Conservation (phyloP, 2,888 invertebrate genomes). For the Perdita meconis region DNA sequence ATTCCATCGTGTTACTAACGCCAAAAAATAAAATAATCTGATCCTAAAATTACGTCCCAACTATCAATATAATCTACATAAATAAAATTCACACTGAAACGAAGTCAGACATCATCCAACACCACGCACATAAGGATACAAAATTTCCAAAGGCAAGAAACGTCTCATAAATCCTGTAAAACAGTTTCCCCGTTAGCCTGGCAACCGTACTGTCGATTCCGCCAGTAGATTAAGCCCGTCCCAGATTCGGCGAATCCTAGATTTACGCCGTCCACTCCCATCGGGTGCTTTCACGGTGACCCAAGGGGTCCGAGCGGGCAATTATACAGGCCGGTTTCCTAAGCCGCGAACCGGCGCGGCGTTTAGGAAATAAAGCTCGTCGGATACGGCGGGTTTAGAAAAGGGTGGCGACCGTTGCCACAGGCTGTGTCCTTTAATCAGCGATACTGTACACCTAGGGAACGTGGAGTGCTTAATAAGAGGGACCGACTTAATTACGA, state of each 20-base stretch:
- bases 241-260: not conserved
- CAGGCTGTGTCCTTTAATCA: constrained; percentile 73
- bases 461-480: constrained; percentile 69
- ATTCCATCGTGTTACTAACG: too few species aligned
- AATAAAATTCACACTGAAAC: too few species aligned
- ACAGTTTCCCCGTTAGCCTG: not conserved
- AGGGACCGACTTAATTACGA: constrained; percentile 81
- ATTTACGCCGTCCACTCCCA: not conserved
- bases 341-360: constrained; percentile 1
- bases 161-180: not conserved
- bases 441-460: constrained; percentile 55
- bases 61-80: too few species aligned
- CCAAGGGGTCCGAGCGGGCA: not conserved
- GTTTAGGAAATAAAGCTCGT: constrained; percentile 47
- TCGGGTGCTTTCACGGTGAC: not conserved
- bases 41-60: too few species aligned
- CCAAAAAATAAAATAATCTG: too few species aligned
- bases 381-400: constrained; percentile 30
- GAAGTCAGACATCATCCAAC: too few species aligned
- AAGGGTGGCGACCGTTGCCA: constrained; percentile 45
- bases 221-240: constrained; percentile 36
- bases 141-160: not conserved
- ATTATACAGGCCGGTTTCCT: not conserved
- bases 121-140: not conserved
- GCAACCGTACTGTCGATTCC: not conserved